Evolutionary conservation across 1,140 invertebrate species (phyloP), one percentile per base, ranked within the genome.

Genomic region (Propsilocerus akamusi): DNA sequence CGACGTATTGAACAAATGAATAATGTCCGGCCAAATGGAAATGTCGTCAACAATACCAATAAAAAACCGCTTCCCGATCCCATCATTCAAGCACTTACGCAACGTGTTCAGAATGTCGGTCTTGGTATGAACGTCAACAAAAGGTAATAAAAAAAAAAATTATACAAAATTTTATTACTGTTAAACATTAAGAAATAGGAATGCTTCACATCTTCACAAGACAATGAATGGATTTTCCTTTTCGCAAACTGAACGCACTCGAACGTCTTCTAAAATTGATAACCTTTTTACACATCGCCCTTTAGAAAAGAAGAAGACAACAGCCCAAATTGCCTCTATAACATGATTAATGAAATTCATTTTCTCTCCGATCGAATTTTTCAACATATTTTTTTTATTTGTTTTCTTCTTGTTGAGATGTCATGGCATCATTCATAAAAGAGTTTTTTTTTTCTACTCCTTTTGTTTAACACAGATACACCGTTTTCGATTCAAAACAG

Each of bases 1-100:
- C 71, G 91, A 37, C 71, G 91, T 54, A 76, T 88, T 51, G 83
- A 86, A 56, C 78, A 82, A 58, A 78, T 66, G 26, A 57, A 64
- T 7, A 59, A 53, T 30, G 62, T 52, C 6, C 25, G 50, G 49
- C 14, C n/a, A 25, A 26, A 14, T n/a, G 25, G 50, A 47, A 41
- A 51, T 28, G 53, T 58, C 60, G 6, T 47, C 41, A 1, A 26
- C 50, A 20, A 26, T 26, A 12, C 47, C 25, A 25, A n/a, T 47
- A 54, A 54, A 26, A 81, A 74, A 68, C 78, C 58, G 53, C 53
- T 82, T 53, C 79, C 80, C 1, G 79, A 82, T 60, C 72, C 78
- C 17, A 75, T 83, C 28, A 82, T 83, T 55, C 75, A 81, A 57
- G 80, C 78, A 17, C 61, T 83, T 4, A 82, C 79, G 1, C 78